Conservation (phyloP, 2,113 vertebrate genomes). For the Pelodiscus sinensis region DNA sequence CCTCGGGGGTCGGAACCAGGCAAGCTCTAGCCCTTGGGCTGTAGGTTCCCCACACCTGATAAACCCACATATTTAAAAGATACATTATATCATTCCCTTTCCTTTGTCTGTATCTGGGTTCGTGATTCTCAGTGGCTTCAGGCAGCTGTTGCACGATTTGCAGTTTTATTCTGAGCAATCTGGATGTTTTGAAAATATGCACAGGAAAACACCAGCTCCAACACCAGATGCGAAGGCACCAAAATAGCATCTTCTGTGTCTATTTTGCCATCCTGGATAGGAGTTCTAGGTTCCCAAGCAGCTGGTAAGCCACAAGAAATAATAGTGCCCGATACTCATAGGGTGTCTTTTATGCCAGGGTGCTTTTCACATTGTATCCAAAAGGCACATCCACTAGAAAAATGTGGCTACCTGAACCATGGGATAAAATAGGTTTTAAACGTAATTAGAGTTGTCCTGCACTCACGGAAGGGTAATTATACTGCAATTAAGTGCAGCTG, state of each 20-base stretch:
- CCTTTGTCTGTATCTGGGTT: not conserved
- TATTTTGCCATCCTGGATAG: slow-evolving; percentile 68
- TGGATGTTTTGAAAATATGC: slow-evolving; percentile 68
- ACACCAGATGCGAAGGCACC: slow-evolving; percentile 68
- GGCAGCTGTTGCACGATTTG: slow-evolving; percentile 56
- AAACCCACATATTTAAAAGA: not conserved
- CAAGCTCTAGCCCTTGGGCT: too few species aligned
- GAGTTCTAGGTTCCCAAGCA: slow-evolving; percentile 29
- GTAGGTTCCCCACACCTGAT: not conserved
- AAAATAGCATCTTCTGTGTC: slow-evolving; percentile 73
- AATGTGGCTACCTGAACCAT: not conserved
- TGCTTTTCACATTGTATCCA: not conserved
- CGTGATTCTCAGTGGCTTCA: slow-evolving; percentile 36
- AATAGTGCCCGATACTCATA: slow-evolving; percentile 44
- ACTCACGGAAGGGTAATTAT: slow-evolving; percentile 21
- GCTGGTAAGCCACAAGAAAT: slow-evolving; percentile 4
- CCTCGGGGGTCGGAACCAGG: too few species aligned
- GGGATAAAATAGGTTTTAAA: not conserved
- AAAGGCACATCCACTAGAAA: not conserved
- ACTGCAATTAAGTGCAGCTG: slow-evolving; percentile 26
- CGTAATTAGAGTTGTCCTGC: not conserved
- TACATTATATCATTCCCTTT: not conserved
- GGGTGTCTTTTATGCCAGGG: not conserved
- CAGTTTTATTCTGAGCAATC: slow-evolving; percentile 59
- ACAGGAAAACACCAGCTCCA: slow-evolving; percentile 58